Evolutionary conservation across 2,888 invertebrate genomes (phyloP).

Genomic region (Scrobipalpa costella): DNA sequence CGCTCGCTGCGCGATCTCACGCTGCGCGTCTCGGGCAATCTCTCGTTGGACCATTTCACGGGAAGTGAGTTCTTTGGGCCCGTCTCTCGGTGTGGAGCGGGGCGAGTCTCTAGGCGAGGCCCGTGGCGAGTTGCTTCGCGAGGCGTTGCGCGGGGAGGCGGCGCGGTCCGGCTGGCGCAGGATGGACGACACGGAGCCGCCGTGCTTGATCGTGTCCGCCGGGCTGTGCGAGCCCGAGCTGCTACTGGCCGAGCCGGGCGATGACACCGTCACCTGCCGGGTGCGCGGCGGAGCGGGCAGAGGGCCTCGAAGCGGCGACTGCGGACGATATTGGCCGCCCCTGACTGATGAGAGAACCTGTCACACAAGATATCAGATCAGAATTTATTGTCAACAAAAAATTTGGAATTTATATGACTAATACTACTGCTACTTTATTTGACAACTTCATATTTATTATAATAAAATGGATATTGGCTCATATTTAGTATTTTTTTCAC

Average conservation of each 20-base stretch:
- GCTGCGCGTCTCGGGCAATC: neutral
- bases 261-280: slow-evolving; percentile 78
- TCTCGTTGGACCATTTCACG: slow-evolving; percentile 6
- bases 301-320: slow-evolving; percentile 84
- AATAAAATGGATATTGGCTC: too few species aligned
- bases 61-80: neutral
- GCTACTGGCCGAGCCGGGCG: slow-evolving; percentile 94
- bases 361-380: neutral
- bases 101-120: slow-evolving; percentile 65
- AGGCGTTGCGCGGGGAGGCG: slow-evolving; percentile 65
- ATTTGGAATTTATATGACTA: too few species aligned
- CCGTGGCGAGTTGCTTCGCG: slow-evolving; percentile 70
- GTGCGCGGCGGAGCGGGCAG: slow-evolving; percentile 77
- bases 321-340: slow-evolving; percentile 87
- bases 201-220: slow-evolving; percentile 87
- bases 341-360: slow-evolving; percentile 87
- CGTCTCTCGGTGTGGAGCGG: slow-evolving; percentile 37
- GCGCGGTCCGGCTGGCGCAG: slow-evolving; percentile 70
- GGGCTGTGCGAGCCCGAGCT: slow-evolving; percentile 91
- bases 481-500: neutral
- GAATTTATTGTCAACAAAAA: neutral
- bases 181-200: slow-evolving; percentile 74
- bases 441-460: too few species aligned
- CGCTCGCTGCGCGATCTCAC: neutral
- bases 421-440: too few species aligned